Evolutionary conservation across 2,113 vertebrate species (phyloP).

Genomic region (Rhabdornis inornatus): DNA sequence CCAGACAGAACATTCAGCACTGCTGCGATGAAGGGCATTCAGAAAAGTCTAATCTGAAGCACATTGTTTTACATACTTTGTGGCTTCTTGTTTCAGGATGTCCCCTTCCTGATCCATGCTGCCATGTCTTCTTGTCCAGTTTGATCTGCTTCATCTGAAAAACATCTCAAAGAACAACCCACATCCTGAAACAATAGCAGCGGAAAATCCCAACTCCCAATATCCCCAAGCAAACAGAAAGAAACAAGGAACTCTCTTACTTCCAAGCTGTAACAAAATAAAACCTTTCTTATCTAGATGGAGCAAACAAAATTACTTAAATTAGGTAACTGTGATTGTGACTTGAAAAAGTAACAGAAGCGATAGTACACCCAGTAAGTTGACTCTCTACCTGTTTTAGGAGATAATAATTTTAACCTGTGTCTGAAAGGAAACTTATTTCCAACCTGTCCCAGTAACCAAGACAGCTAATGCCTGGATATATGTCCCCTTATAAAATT

Average conservation of each 20-base stretch:
- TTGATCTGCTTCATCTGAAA: slow-evolving; percentile 2
- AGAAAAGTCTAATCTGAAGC: not conserved
- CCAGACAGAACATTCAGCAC: not conserved
- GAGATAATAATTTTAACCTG: not conserved
- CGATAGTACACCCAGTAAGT: not conserved
- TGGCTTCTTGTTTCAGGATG: slow-evolving; percentile 19
- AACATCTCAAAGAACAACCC: not conserved
- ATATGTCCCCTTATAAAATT: not conserved
- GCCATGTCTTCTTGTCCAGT: not conserved
- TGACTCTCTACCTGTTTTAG: not conserved
- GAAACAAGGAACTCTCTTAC: not conserved
- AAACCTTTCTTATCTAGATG: not conserved
- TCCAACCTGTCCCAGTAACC: not conserved
- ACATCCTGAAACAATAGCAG: not conserved
- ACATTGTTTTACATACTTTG: slow-evolving; percentile 24
- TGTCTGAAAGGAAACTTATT: not conserved
- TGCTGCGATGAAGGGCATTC: not conserved
- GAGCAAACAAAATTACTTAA: not conserved
- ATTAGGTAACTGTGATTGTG: not conserved
- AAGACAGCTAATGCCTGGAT: not conserved
- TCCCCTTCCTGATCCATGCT: not conserved
- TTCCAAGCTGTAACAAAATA: not conserved
- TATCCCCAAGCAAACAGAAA: not conserved
- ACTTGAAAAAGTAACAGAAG: not conserved
- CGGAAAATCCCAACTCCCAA: not conserved